A percentile compares a stretch with the other conserved stretches of the same genome.
These are phyloP conservation scores for Lissonota sp. DNA, from an alignment of 2,888 invertebrate species.

Conservation along the genomic window DNA sequence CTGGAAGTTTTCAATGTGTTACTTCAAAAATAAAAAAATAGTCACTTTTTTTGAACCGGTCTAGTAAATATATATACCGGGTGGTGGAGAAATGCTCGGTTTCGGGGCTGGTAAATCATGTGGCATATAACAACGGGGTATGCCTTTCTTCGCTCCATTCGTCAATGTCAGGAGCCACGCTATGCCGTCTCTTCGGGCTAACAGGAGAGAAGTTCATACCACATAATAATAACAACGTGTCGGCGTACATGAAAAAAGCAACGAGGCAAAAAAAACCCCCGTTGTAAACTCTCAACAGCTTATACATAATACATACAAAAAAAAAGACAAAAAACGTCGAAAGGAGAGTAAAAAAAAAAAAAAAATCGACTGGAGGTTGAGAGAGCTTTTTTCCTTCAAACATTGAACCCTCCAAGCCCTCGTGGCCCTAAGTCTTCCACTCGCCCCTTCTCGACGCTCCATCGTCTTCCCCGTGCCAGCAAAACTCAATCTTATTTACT, in stretches of 20 bases:
- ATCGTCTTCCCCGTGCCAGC: slow-evolving; percentile 44
- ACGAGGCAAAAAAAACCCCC: slow-evolving; percentile 26
- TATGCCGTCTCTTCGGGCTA: slow-evolving; percentile 29
- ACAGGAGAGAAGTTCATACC: not conserved
- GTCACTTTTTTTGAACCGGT: too few relatives aligned
- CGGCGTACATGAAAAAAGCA: slow-evolving; percentile 9
- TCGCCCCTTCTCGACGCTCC: slow-evolving; percentile 44
- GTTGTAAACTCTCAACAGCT: slow-evolving; percentile 48
- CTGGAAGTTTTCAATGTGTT: too few relatives aligned
- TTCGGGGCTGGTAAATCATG: slow-evolving; percentile 78
- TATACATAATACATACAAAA: not conserved
- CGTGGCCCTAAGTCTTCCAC: not conserved
- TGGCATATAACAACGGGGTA: slow-evolving; percentile 70
- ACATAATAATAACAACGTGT: slow-evolving; percentile 14
- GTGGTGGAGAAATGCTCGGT: slow-evolving; percentile 39
- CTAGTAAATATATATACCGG: not conserved
- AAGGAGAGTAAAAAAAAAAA: slow-evolving; percentile 27
- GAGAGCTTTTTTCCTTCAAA: slow-evolving; percentile 58
- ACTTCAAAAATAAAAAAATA: too few relatives aligned
- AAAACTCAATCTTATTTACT: slow-evolving; percentile 52
- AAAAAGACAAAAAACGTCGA: slow-evolving; percentile 13
- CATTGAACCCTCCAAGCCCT: slow-evolving; percentile 43
- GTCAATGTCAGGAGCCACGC: slow-evolving; percentile 79
- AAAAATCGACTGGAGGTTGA: slow-evolving; percentile 23
- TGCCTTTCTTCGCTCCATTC: slow-evolving; percentile 79